A percentile compares a stretch with the other conserved stretches of the same genome.
These are phyloP conservation scores for Tinea trinotella DNA, from an alignment of 2,888 invertebrate genomes.

Conservation along the genomic window DNA sequence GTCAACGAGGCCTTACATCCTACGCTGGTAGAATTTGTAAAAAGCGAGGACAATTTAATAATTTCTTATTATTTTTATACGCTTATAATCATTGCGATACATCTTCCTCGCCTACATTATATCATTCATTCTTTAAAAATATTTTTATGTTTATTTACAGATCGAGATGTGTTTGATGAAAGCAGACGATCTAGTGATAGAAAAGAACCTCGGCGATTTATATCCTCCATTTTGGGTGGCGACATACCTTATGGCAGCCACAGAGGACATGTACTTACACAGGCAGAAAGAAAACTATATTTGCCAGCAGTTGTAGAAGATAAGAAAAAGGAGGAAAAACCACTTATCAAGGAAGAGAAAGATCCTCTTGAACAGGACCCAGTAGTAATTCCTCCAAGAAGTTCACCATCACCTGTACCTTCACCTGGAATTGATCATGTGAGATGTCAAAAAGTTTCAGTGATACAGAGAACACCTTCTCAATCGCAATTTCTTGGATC, in stretches of 20 bases:
- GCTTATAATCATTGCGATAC: neutral
- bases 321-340: slow-evolving; percentile 62
- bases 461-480: slow-evolving; percentile 85
- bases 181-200: slow-evolving; percentile 43
- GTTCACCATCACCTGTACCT: slow-evolving; percentile 70
- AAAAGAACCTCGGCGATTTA: slow-evolving; percentile 76
- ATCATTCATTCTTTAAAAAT: neutral
- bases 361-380: slow-evolving; percentile 76
- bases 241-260: slow-evolving; percentile 86
- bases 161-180: slow-evolving; percentile 68
- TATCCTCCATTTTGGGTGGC: slow-evolving; percentile 85
- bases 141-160: slow-evolving; percentile 49
- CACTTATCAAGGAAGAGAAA: slow-evolving; percentile 75
- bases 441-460: slow-evolving; percentile 80
- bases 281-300: slow-evolving; percentile 87
- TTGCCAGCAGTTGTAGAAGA: slow-evolving; percentile 72
- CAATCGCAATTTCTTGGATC: slow-evolving; percentile 61
- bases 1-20: slow-evolving; percentile 62
- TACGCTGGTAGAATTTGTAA: slow-evolving; percentile 61
- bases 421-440: slow-evolving; percentile 77
- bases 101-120: neutral
- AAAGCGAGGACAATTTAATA: slow-evolving; percentile 40
- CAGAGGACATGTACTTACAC: slow-evolving; percentile 82
- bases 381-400: slow-evolving; percentile 67
- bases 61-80: neutral